Evolutionary conservation across 2,888 invertebrate species (phyloP).

Genomic region (Actias luna): DNA sequence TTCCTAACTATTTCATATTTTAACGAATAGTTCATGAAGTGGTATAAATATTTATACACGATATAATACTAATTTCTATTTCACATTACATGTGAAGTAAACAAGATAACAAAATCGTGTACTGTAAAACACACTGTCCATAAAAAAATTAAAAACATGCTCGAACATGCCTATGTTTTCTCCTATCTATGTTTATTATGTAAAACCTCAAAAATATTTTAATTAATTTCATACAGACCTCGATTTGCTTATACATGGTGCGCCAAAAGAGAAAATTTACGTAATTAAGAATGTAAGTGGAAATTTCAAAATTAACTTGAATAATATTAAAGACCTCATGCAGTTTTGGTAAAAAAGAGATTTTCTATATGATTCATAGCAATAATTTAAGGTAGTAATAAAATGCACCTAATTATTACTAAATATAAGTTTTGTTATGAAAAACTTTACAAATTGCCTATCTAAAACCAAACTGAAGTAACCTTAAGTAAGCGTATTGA

Average conservation of each 20-base stretch:
- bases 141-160: constrained; percentile 52
- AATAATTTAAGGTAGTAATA: background rate
- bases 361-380: background rate
- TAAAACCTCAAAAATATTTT: constrained; percentile 50
- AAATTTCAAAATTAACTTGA: constrained; percentile 5
- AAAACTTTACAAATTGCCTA: too few species aligned
- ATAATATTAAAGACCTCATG: background rate
- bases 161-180: too few species aligned
- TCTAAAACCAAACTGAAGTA: background rate
- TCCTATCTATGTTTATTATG: too few species aligned
- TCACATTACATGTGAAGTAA: constrained; percentile 24
- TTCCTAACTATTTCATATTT: background rate
- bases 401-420: background rate
- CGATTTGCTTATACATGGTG: constrained; percentile 80
- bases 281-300: constrained; percentile 13
- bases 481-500: background rate
- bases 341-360: background rate
- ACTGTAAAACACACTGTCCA: constrained; percentile 24
- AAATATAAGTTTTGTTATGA: background rate
- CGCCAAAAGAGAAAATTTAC: constrained; percentile 73
- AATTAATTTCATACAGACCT: constrained; percentile 73
- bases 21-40: background rate
- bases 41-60: background rate
- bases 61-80: background rate
- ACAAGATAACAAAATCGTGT: constrained; percentile 38